Percentiles rank a stretch among this genome's conserved stretches.
These are phyloP conservation scores for Epirrhoe alternata DNA, from an alignment of 2,888 invertebrate genomes.

Conservation along the genomic window DNA sequence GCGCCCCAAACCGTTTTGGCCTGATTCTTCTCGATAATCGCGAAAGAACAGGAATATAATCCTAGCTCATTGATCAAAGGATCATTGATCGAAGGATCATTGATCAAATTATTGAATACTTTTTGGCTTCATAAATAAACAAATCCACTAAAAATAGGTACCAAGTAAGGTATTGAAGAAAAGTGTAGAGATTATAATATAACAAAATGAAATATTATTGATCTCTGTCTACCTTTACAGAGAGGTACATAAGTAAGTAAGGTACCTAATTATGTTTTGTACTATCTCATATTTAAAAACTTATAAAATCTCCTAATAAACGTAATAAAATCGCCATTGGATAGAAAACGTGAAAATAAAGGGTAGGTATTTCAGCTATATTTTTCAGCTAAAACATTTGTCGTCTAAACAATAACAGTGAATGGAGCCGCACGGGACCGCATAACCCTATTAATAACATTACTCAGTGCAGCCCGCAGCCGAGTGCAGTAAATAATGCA, in stretches of 20 bases:
- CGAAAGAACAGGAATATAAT: not conserved
- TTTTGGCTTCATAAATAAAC: too few species aligned
- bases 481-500: slow-evolving; percentile 72
- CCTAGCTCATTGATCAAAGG: too few species aligned
- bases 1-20: not conserved
- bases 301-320: not conserved
- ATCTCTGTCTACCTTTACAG: too few species aligned
- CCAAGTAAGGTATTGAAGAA: too few species aligned
- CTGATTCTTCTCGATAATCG: not conserved
- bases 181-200: too few species aligned
- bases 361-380: not conserved
- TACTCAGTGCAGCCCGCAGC: slow-evolving; percentile 53
- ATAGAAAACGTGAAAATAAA: not conserved
- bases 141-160: too few species aligned
- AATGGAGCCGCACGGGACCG: slow-evolving; percentile 52
- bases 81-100: too few species aligned
- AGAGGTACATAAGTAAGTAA: too few species aligned
- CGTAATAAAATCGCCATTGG: slow-evolving; percentile 1
- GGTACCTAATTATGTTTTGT: too few species aligned
- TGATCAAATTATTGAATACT: too few species aligned
- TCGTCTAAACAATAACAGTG: slow-evolving; percentile 41
- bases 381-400: slow-evolving; percentile 30
- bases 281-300: too few species aligned
- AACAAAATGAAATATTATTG: too few species aligned
- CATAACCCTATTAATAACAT: slow-evolving; percentile 71